Evolutionary conservation across 2,888 invertebrate genomes (phyloP).

Genomic region (Drosophila phalerata): DNA sequence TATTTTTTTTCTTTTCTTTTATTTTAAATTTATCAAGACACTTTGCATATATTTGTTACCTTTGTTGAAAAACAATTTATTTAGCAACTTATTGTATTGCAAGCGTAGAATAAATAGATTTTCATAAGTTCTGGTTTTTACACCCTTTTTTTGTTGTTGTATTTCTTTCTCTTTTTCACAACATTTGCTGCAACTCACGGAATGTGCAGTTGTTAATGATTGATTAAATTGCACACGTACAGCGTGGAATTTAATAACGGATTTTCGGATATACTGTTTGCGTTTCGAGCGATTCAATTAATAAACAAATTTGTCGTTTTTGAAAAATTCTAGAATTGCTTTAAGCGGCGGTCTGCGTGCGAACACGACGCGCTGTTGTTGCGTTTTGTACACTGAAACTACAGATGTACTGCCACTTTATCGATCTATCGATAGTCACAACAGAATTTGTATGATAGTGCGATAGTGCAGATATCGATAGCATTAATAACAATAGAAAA

Average conservation of each 20-base stretch:
- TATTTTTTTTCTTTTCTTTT: conserved; percentile 2
- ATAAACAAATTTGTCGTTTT: conserved; percentile 39
- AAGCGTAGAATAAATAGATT: conserved; percentile 27
- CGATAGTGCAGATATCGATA: conserved; percentile 3
- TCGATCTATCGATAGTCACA: conserved; percentile 25
- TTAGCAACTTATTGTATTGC: conserved; percentile 55
- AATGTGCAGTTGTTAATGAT: too few species aligned
- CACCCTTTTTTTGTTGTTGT: conserved; percentile 51
- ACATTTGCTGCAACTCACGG: conserved; percentile 63
- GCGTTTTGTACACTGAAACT: conserved; percentile 51
- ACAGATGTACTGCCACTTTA: conserved; percentile 25
- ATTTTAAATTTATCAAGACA: conserved; percentile 7
- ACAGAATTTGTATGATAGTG: neutral
- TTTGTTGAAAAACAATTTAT: conserved; percentile 51
- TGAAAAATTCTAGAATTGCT: conserved; percentile 38
- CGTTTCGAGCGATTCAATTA: conserved; percentile 12
- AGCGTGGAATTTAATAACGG: conserved; percentile 28
- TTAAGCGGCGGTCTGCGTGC: conserved; percentile 51
- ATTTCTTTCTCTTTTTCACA: conserved; percentile 39
- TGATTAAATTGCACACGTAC: neutral
- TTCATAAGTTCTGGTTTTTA: conserved; percentile 37
- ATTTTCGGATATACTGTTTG: conserved; percentile 4
- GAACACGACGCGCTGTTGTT: conserved; percentile 64
- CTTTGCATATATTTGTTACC: conserved; percentile 34
- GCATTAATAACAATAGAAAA: neutral